phyloP scores from a whole-genome alignment of 2,888 invertebrate genomes.

The Uropetala carovei region DNA sequence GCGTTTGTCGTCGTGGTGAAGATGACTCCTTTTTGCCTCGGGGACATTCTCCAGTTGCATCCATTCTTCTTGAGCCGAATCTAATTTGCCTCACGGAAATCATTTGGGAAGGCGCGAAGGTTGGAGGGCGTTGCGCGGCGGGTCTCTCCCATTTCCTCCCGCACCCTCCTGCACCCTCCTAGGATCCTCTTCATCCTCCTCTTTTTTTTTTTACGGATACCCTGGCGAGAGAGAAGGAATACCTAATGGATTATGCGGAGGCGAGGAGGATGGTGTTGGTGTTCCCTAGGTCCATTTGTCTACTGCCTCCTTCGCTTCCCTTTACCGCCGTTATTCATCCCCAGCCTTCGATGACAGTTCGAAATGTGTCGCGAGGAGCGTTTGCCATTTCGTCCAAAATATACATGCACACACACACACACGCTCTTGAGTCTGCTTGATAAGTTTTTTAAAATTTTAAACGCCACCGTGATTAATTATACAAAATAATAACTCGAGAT shows the following conservation, averaged over 20 bases:
- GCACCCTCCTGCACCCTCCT: not conserved
- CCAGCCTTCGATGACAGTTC: conserved; percentile 7
- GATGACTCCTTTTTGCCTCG: not conserved
- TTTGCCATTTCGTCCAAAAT: not conserved
- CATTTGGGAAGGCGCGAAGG: not conserved
- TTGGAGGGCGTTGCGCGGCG: no score
- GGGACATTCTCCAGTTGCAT: not conserved
- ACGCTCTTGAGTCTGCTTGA: no score
- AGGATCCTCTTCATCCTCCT: not conserved
- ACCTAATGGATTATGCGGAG: conserved; percentile 1
- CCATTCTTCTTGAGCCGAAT: conserved; percentile 31
- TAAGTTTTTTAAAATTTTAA: not conserved
- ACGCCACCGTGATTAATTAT: not conserved
- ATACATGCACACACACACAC: not conserved
- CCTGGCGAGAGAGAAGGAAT: not conserved
- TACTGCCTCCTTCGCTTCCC: not conserved
- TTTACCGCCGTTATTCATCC: not conserved
- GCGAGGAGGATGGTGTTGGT: not conserved
- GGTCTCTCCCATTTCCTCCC: not conserved
- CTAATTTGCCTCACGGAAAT: conserved; percentile 35
- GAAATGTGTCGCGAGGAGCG: conserved; percentile 10
- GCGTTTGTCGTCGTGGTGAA: conserved; percentile 13
- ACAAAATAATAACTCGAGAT: not conserved
- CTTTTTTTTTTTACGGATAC: not conserved
- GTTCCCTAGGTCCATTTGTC: conserved; percentile 1